Conservation (phyloP, 1,140 invertebrate genomes). For the Chelonus insularis region DNA sequence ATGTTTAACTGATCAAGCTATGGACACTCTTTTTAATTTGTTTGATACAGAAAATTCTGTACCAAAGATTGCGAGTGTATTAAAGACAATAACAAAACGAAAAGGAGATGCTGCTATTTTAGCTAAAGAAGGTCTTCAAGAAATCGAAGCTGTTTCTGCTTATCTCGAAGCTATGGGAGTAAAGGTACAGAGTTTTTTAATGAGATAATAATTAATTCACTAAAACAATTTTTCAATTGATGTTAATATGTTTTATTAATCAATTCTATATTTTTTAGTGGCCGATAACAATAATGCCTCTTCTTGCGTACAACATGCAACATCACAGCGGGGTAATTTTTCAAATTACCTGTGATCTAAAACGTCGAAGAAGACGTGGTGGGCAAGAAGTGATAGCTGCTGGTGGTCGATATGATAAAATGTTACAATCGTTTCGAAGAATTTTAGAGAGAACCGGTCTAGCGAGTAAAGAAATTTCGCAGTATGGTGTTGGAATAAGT, state of each 20-base stretch:
- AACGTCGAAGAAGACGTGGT: slow-evolving; percentile 63
- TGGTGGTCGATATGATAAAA: slow-evolving; percentile 63
- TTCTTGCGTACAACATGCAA: slow-evolving; percentile 67
- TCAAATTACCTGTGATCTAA: slow-evolving; percentile 69
- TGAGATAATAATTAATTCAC: slow-evolving; percentile 6
- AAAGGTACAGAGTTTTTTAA: slow-evolving; percentile 60
- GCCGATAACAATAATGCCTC: slow-evolving; percentile 66
- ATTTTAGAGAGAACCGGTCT: slow-evolving; percentile 48
- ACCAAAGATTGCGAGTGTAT: slow-evolving; percentile 65
- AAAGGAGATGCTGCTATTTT: slow-evolving; percentile 67
- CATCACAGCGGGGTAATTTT: slow-evolving; percentile 74
- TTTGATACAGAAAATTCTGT: slow-evolving; percentile 73
- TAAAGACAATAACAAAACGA: slow-evolving; percentile 66
- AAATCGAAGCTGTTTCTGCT: slow-evolving; percentile 73
- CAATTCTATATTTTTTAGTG: too few relatives aligned
- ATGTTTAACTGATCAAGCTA: slow-evolving; percentile 71
- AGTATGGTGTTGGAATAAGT: slow-evolving; percentile 74
- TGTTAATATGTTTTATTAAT: too few relatives aligned
- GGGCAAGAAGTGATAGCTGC: slow-evolving; percentile 67
- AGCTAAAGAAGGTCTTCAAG: slow-evolving; percentile 71
- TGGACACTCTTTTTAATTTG: slow-evolving; percentile 70
- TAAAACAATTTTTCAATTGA: neutral
- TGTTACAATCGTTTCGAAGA: slow-evolving; percentile 50
- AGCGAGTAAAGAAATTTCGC: slow-evolving; percentile 53
- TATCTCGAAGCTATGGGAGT: slow-evolving; percentile 73